These are phyloP conservation scores for Erebia aethiops DNA, from an alignment of 2,888 invertebrate genomes.

Conservation along the genomic window DNA sequence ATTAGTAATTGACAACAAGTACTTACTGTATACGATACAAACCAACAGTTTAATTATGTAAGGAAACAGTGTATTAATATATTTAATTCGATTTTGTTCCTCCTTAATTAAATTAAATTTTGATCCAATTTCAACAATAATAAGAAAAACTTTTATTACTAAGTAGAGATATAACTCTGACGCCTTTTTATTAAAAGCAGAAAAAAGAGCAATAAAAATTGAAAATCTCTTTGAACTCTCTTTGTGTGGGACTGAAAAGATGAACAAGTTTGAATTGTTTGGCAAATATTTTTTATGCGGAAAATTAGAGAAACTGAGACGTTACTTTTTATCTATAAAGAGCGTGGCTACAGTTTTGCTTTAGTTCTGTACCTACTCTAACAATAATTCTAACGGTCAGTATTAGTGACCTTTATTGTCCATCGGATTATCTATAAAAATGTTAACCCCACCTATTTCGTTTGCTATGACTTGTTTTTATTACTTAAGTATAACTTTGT, in stretches of 20 bases:
- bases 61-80: background rate
- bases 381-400: too few species aligned
- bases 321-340: background rate
- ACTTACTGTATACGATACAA: background rate
- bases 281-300: conserved; percentile 18
- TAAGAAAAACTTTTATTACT: conserved; percentile 3
- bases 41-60: background rate
- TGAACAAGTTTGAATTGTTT: conserved; percentile 21
- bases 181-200: conserved; percentile 15
- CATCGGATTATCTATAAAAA: too few species aligned
- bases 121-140: background rate
- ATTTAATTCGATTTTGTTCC: background rate
- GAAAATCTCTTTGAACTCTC: conserved; percentile 23
- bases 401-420: too few species aligned
- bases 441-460: too few species aligned
- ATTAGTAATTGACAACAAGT: too few species aligned
- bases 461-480: too few species aligned
- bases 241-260: conserved; percentile 15
- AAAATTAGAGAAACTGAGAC: conserved; percentile 13
- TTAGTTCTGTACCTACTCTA: background rate
- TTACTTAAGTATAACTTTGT: background rate
- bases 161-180: background rate
- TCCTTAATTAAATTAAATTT: background rate
- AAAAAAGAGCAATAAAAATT: conserved; percentile 17
- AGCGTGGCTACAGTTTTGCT: background rate